These are phyloP conservation scores for Cotesia typhae DNA, from an alignment of 1,140 invertebrate species.

Conservation along the genomic window DNA sequence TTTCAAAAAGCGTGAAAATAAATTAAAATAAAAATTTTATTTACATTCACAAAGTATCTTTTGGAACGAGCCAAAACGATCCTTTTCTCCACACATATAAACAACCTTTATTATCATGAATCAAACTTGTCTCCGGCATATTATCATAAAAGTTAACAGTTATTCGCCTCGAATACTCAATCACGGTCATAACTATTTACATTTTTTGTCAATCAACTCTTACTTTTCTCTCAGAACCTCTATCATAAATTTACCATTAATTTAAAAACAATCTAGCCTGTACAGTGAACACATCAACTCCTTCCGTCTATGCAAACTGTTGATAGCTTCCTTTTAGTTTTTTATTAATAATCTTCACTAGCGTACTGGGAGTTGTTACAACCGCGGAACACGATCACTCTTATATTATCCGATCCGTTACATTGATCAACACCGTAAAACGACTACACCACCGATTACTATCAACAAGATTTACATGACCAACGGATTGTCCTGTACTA, in stretches of 20 bases:
- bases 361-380: slow-evolving; percentile 22
- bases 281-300: slow-evolving; percentile 8
- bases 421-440: slow-evolving; percentile 35
- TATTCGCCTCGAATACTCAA: no score
- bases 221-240: neutral
- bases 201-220: slow-evolving; percentile 21
- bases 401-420: slow-evolving; percentile 38
- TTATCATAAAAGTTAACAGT: no score
- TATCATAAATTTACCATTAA: neutral
- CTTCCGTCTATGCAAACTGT: neutral
- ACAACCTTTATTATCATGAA: no score
- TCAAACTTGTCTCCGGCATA: no score
- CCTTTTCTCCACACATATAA: no score
- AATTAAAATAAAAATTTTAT: no score
- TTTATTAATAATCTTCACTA: slow-evolving; percentile 1
- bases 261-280: no score
- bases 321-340: slow-evolving; percentile 5
- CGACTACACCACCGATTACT: slow-evolving; percentile 31
- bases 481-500: slow-evolving; percentile 26
- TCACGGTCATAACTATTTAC: neutral
- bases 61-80: no score
- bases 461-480: slow-evolving; percentile 34
- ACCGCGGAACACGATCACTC: slow-evolving; percentile 30
- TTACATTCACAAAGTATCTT: no score
- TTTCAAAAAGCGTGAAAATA: no score